Evolutionary conservation across 2,888 invertebrate genomes (phyloP).

Genomic region (Aspidiotus destructor): DNA sequence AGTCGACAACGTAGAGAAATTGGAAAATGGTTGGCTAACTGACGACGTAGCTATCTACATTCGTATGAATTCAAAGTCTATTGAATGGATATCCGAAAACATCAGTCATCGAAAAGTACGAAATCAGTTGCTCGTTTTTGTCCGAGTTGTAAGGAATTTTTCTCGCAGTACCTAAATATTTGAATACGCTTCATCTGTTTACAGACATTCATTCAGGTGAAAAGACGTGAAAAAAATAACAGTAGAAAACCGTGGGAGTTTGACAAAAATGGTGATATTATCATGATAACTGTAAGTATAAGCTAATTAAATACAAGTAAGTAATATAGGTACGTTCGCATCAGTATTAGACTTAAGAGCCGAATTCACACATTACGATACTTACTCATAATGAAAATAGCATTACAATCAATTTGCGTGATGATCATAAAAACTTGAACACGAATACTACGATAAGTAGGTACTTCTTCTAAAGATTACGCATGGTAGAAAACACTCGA

Average conservation of each 20-base stretch:
- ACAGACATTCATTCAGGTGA: background rate
- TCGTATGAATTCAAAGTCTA: conserved; percentile 68
- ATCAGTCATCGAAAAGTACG: background rate
- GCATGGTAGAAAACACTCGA: too few species aligned
- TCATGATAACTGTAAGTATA: background rate
- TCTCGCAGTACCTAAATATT: background rate
- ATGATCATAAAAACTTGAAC: too few species aligned
- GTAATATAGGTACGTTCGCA: too few species aligned
- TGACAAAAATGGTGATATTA: background rate
- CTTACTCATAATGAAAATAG: too few species aligned
- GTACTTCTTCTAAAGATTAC: too few species aligned
- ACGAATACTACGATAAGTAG: too few species aligned
- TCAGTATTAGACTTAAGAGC: too few species aligned
- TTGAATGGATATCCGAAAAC: conserved; percentile 44
- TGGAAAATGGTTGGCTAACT: conserved; percentile 76
- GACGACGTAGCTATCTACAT: conserved; percentile 73
- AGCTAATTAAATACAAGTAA: too few species aligned
- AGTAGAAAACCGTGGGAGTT: background rate
- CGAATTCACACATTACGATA: too few species aligned
- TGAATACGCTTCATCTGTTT: too few species aligned
- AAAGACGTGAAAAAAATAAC: background rate
- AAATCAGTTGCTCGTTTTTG: background rate
- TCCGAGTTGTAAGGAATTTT: background rate
- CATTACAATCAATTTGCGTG: too few species aligned
- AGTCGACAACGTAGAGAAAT: conserved; percentile 35